Evolutionary conservation across 92 coral and sea anemone genomes (phyloP).

Genomic region (Porites lobata): DNA sequence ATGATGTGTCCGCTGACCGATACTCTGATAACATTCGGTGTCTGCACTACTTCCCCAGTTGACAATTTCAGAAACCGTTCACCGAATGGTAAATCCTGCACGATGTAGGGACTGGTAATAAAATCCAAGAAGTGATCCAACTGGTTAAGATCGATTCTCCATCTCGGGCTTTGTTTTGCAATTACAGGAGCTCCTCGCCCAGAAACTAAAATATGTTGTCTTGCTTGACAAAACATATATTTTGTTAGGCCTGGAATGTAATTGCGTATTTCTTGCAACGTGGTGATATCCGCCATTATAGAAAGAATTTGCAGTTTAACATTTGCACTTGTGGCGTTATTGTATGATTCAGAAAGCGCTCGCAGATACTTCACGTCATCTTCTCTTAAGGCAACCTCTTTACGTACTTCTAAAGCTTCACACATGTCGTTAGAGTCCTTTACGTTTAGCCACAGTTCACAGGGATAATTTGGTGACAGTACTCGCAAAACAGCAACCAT

Average conservation of each 20-base stretch:
- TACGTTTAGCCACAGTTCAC: constrained; percentile 9
- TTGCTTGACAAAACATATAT: constrained; percentile 27
- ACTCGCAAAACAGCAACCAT: constrained; percentile 18
- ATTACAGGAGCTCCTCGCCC: constrained; percentile 41
- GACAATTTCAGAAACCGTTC: constrained; percentile 42
- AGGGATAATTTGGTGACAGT: constrained; percentile 7
- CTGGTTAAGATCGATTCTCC: constrained; percentile 11
- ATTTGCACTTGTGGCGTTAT: constrained; percentile 45
- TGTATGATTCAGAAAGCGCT: constrained; percentile 55
- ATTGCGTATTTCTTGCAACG: constrained; percentile 18
- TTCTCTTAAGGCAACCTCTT: background rate
- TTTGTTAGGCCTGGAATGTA: constrained; percentile 35
- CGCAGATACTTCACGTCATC: constrained; percentile 14
- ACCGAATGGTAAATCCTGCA: constrained; percentile 73
- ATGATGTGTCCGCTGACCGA: constrained; percentile 57
- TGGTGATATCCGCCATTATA: constrained; percentile 41
- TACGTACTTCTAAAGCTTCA: constrained; percentile 1
- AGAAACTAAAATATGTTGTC: constrained; percentile 24
- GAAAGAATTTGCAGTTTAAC: constrained; percentile 41
- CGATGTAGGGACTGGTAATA: constrained; percentile 63
- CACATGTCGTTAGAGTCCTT: constrained; percentile 5
- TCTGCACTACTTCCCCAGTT: constrained; percentile 41
- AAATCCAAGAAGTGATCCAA: constrained; percentile 62
- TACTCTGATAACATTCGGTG: constrained; percentile 72
- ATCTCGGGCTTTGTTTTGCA: constrained; percentile 9